Conservation (phyloP, 2,113 vertebrate genomes). For the Bos indicus region DNA sequence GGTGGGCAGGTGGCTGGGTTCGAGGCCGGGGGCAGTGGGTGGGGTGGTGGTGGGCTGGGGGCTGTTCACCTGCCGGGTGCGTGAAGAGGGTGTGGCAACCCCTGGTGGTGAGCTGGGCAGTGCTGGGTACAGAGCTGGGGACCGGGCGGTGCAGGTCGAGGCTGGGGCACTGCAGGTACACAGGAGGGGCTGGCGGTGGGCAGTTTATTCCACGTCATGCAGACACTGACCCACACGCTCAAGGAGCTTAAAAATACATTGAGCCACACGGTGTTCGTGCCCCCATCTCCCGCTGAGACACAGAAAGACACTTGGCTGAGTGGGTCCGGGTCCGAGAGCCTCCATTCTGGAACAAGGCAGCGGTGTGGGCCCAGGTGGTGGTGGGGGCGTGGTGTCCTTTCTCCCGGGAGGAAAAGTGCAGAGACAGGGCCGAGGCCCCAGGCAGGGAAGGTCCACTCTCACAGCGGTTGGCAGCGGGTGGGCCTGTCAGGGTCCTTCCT, state of each 20-base stretch:
- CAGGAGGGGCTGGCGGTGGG: not conserved
- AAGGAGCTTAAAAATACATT: slow-evolving; percentile 68
- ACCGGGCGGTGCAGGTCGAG: not conserved
- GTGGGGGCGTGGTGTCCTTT: not conserved
- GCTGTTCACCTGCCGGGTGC: not conserved
- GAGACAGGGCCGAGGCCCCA: slow-evolving; percentile 19
- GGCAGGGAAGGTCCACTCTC: slow-evolving; percentile 6
- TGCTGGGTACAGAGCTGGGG: slow-evolving; percentile 6
- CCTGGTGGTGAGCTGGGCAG: slow-evolving; percentile 47
- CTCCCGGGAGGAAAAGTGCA: slow-evolving; percentile 57
- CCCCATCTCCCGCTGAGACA: slow-evolving; percentile 38
- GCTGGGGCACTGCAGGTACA: not conserved
- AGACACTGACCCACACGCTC: slow-evolving; percentile 58
- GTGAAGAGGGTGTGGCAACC: not conserved
- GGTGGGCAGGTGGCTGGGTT: not conserved
- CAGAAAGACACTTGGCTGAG: slow-evolving; percentile 57
- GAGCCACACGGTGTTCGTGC: slow-evolving; percentile 46
- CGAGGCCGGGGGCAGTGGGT: not conserved
- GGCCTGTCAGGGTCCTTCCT: not conserved
- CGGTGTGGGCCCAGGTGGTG: slow-evolving; percentile 73
- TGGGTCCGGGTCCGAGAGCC: not conserved
- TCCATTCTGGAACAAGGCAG: slow-evolving; percentile 34
- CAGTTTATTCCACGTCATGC: slow-evolving; percentile 75
- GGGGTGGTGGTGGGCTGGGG: not conserved
- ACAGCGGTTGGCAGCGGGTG: not conserved